Evolutionary conservation across 1,140 invertebrate genomes (phyloP).

Genomic region (Gryllus bimaculatus): DNA sequence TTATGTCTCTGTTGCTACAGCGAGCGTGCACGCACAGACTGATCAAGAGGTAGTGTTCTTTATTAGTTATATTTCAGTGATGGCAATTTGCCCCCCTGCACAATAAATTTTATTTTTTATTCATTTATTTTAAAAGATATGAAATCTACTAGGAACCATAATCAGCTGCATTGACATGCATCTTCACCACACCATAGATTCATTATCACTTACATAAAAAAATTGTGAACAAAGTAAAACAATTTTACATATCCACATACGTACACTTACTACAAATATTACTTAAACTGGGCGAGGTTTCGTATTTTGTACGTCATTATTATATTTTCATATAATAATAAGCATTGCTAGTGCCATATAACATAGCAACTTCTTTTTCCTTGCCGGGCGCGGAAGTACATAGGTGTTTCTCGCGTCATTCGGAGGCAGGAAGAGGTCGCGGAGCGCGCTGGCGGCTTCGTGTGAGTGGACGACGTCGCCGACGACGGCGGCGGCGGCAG

Average conservation of each 20-base stretch:
- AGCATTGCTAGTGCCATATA: constrained; percentile 21
- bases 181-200: constrained; percentile 18
- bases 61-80: constrained; percentile 8
- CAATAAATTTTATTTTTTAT: constrained; percentile 17
- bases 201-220: constrained; percentile 23
- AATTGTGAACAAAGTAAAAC: constrained; percentile 22
- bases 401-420: constrained; percentile 6
- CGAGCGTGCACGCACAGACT: not conserved
- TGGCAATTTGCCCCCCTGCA: constrained; percentile 16
- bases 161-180: constrained; percentile 22
- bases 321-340: constrained; percentile 21
- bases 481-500: too few relatives aligned
- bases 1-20: not conserved
- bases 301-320: constrained; percentile 27
- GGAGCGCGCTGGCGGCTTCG: too few relatives aligned
- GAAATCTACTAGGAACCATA: constrained; percentile 26
- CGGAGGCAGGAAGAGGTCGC: too few relatives aligned
- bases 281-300: constrained; percentile 28
- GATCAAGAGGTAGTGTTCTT: constrained; percentile 13
- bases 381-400: constrained; percentile 7
- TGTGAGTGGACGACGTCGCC: too few relatives aligned
- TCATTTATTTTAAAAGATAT: constrained; percentile 25
- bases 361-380: constrained; percentile 9
- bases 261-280: constrained; percentile 28
- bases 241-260: constrained; percentile 26